phyloP scores from a whole-genome alignment of 2,888 invertebrate species.

The Sepioteuthis lessoniana region DNA sequence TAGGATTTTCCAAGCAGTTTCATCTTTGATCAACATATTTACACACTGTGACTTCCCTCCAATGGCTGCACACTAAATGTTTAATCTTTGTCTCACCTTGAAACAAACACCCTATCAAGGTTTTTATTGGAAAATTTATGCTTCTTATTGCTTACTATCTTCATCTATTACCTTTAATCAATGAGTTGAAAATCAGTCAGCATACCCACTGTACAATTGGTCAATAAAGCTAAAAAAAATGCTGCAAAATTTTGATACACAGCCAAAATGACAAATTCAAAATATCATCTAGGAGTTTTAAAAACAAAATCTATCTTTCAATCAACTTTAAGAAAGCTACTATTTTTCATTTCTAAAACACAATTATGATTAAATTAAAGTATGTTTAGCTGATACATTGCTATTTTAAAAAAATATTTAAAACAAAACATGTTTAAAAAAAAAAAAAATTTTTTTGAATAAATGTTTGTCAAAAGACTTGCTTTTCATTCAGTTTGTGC shows the following conservation, averaged over 20 bases:
- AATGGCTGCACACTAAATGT: background rate
- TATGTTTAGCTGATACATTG: background rate
- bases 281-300: background rate
- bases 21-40: background rate
- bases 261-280: background rate
- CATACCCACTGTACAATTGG: background rate
- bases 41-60: background rate
- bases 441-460: too few relatives aligned
- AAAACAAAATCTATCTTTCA: background rate
- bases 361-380: background rate
- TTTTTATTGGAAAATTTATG: background rate
- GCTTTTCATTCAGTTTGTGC: background rate
- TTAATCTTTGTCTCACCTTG: constrained; percentile 4
- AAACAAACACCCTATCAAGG: constrained; percentile 10
- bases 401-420: background rate
- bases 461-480: too few relatives aligned
- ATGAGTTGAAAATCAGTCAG: background rate
- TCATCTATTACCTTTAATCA: background rate
- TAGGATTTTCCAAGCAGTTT: background rate
- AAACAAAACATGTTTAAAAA: too few relatives aligned
- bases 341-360: background rate
- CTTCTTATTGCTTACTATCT: too few relatives aligned
- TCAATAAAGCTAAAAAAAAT: too few relatives aligned
- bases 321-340: background rate
- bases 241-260: background rate